These are phyloP conservation scores for Globodera ellingtonae DNA, from an alignment of 1,140 invertebrate genomes.

Conservation along the genomic window DNA sequence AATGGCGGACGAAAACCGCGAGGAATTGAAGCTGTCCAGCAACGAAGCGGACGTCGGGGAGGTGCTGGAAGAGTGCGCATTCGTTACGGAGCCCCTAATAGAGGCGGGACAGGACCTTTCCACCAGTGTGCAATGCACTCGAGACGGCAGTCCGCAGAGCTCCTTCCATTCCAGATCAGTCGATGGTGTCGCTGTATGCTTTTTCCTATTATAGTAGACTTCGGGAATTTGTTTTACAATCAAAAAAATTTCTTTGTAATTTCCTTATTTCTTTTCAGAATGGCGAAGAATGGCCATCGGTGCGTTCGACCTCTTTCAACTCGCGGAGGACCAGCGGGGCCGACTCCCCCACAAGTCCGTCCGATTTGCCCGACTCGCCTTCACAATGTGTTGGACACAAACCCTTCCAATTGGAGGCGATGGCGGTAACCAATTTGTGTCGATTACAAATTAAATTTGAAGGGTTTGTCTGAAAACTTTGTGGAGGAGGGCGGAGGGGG, in stretches of 20 bases:
- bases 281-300: conserved; percentile 14
- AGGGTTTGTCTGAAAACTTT: neutral
- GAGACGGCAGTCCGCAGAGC: conserved; percentile 14
- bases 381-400: conserved; percentile 31
- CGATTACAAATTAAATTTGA: neutral
- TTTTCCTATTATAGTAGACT: neutral
- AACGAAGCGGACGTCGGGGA: neutral
- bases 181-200: neutral
- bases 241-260: too few relatives aligned
- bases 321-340: conserved; percentile 22
- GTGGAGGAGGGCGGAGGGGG: neutral
- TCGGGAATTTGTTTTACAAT: neutral
- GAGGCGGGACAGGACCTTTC: conserved; percentile 10
- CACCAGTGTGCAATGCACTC: conserved; percentile 24
- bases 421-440: conserved; percentile 13
- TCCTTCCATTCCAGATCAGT: neutral
- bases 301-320: conserved; percentile 4
- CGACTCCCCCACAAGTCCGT: conserved; percentile 31
- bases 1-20: neutral
- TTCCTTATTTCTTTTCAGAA: neutral
- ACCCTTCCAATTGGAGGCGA: conserved; percentile 22
- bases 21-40: neutral
- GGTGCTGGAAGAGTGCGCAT: conserved; percentile 3
- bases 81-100: neutral
- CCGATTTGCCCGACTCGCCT: conserved; percentile 38